Conservation (phyloP, 2,113 vertebrate genomes). For the Lepus americanus region DNA sequence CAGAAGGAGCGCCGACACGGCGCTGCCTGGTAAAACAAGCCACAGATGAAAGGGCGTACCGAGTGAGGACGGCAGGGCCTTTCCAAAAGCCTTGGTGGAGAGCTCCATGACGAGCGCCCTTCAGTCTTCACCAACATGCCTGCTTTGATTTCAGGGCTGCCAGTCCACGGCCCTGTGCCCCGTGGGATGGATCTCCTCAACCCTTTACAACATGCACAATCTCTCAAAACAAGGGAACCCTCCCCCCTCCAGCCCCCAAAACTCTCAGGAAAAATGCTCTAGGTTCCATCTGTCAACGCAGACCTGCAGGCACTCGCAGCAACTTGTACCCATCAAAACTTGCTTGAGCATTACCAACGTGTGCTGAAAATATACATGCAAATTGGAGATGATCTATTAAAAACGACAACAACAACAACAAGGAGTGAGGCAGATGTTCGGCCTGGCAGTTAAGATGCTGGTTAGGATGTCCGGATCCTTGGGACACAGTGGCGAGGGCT, state of each 20-base stretch:
- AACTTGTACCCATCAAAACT: background rate
- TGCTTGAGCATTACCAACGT: background rate
- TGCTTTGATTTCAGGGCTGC: background rate
- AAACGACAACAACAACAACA: no score
- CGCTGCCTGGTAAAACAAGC: background rate
- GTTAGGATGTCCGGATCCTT: no score
- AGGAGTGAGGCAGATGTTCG: no score
- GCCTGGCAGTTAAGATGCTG: no score
- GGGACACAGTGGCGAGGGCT: no score
- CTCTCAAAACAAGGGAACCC: conserved; percentile 17
- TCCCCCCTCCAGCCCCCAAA: conserved; percentile 24
- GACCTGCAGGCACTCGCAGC: fast-evolving
- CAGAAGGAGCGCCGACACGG: conserved; percentile 5
- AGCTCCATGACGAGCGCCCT: background rate
- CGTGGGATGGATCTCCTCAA: background rate
- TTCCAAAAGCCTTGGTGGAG: conserved; percentile 25
- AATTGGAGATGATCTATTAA: background rate
- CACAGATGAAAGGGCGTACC: background rate
- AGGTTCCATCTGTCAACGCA: background rate
- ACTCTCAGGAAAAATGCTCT: background rate
- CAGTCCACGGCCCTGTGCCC: background rate
- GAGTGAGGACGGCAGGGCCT: background rate
- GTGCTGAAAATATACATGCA: background rate
- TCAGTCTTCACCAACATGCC: background rate
- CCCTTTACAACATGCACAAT: background rate